Base-by-base conservation (phyloP, 2,888 invertebrate species). In the Zhuqinia jingwanae region DNA sequence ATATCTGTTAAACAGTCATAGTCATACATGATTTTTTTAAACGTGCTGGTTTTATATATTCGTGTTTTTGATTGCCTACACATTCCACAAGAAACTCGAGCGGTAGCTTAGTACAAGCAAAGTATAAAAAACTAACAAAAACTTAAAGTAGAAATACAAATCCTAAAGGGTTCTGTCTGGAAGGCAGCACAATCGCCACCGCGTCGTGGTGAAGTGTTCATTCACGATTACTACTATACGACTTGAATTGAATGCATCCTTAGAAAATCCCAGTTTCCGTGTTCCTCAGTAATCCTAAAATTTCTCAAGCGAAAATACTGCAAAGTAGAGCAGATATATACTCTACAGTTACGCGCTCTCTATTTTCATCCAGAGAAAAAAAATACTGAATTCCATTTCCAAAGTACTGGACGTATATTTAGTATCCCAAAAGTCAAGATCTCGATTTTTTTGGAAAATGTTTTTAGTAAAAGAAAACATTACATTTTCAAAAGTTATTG, bases 251-350 rank as follows among this genome's bases (percentile, higher is more conserved):
- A 85, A 85, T 85, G 85, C 80, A 85, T 75, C 80, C 65, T 85
- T 79, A 79, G 85, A 85, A 85, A 85, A 80, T 80, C 85, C 85
- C 79, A 73, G 85, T 85, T 85, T 85, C 80, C 85, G 75, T 85
- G 85, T 85, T 85, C 80, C 85, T 79, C 85, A 58, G 85, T 85
- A 85, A 85, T 85, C 85, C 85, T 75, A 85, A 85, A 80, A 85
- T 80, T 85, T 85, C 75, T 85, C 85, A 85, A 75, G 60, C 85
- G 85, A 85, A 80, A 84, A 78, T 84, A 58, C 84, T 65, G 70
- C 77, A 78, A 78, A 84, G 63, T 75, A 60, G 60, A 82, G 73
- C 81, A 53, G 75, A 22, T 25, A 27, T n/a, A 47, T 10, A 47
- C 42, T 15, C 47, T 25, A 58, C 11, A 25, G 22, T 8, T 10